Evolutionary conservation across 2,888 invertebrate genomes (phyloP).

Genomic region (Herminia tarsipennalis): DNA sequence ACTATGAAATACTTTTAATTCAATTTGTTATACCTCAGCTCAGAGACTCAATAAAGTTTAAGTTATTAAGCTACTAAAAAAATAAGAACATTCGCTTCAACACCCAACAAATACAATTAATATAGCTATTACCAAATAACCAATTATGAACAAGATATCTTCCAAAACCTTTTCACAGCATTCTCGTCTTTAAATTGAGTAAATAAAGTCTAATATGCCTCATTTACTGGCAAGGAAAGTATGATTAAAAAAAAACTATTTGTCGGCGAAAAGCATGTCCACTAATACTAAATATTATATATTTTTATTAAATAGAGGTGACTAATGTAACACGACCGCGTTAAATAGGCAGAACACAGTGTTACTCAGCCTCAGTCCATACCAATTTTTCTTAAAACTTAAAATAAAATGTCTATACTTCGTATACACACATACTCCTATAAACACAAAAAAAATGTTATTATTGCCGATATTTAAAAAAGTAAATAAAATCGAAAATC

Average conservation of each 20-base stretch:
- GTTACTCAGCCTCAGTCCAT: conserved; percentile 11
- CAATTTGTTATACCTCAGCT: too few species aligned
- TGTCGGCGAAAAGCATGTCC: conserved; percentile 70
- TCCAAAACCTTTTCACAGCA: background rate
- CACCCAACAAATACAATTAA: too few species aligned
- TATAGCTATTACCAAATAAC: too few species aligned
- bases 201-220: conserved; percentile 57
- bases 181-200: conserved; percentile 40
- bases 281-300: conserved; percentile 70
- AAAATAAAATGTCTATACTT: background rate
- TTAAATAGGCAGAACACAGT: conserved; percentile 45
- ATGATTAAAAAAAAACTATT: conserved; percentile 60
- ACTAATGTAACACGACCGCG: conserved; percentile 64
- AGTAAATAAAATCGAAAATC: too few species aligned
- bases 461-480: too few species aligned
- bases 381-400: background rate
- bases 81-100: too few species aligned
- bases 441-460: too few species aligned
- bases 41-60: too few species aligned
- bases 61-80: too few species aligned
- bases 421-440: too few species aligned
- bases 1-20: too few species aligned
- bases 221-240: conserved; percentile 64
- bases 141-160: conserved; percentile 17
- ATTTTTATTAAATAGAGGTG: conserved; percentile 66